Conservation (phyloP, 2,888 invertebrate genomes). For the Tineola bisselliella region DNA sequence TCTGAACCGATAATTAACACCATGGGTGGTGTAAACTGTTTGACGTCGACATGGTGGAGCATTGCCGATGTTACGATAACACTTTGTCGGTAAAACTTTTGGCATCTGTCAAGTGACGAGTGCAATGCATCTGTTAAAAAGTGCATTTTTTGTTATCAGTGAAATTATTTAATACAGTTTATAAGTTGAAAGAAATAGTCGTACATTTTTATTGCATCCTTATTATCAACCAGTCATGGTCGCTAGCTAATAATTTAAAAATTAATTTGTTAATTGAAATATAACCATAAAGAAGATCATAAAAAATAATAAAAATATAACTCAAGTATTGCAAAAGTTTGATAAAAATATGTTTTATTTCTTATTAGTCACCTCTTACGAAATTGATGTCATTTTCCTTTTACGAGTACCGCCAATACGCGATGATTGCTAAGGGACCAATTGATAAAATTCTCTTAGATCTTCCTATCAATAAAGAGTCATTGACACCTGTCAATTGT, state of each 20-base stretch:
- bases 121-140: constrained; percentile 15
- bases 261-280: too few species aligned
- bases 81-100: constrained; percentile 15
- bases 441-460: neutral
- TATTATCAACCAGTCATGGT: too few species aligned
- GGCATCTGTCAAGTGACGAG: constrained; percentile 15
- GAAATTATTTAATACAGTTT: too few species aligned
- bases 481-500: neutral
- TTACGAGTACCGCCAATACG: neutral
- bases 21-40: constrained; percentile 17
- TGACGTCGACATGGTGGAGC: neutral
- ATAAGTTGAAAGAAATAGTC: too few species aligned
- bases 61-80: constrained; percentile 14
- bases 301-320: too few species aligned
- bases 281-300: too few species aligned
- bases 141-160: neutral
- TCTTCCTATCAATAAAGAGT: neutral
- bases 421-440: too few species aligned
- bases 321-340: neutral
- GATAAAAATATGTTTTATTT: neutral
- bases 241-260: too few species aligned
- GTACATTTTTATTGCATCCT: too few species aligned
- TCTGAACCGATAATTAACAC: constrained; percentile 16
- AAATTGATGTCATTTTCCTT: neutral
- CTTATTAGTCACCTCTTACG: neutral